Conservation (phyloP, 2,888 invertebrate genomes). For the Lasioglossum marginatum region DNA sequence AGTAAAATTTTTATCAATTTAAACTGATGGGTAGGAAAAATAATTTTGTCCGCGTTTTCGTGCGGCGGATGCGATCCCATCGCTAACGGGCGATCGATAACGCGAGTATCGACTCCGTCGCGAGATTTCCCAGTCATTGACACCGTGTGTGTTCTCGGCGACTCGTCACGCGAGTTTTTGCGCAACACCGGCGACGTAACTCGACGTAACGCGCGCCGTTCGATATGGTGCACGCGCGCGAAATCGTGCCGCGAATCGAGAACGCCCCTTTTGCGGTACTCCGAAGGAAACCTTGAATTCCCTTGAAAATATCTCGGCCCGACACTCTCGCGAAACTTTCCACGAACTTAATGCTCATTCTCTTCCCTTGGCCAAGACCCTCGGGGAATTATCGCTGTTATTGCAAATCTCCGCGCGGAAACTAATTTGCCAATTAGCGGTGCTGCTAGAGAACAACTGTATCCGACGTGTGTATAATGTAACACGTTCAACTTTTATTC, state of each 20-base stretch:
- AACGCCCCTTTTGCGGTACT: slow-evolving; percentile 14
- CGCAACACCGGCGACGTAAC: slow-evolving; percentile 55
- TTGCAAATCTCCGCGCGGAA: background rate
- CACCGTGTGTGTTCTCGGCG: slow-evolving; percentile 15
- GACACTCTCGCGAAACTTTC: background rate
- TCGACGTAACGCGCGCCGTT: slow-evolving; percentile 31
- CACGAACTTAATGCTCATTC: background rate
- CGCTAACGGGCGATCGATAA: background rate
- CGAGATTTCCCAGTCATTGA: slow-evolving; percentile 61
- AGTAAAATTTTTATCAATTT: no score
- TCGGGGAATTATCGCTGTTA: background rate
- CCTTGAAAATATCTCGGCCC: background rate
- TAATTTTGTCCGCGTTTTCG: no score
- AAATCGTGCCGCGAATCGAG: slow-evolving; percentile 46
- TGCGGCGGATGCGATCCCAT: background rate
- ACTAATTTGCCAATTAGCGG: slow-evolving; percentile 3
- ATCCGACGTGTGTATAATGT: background rate
- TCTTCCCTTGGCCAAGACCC: background rate
- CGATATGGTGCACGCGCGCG: slow-evolving; percentile 46
- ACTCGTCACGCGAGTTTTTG: slow-evolving; percentile 52
- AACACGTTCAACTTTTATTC: background rate
- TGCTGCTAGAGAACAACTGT: background rate
- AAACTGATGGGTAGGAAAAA: no score
- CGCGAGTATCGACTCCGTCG: background rate
- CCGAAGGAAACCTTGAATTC: slow-evolving; percentile 30